Percentiles rank a stretch among this genome's conserved stretches.
Conservation (phyloP, 2,113 vertebrate species). For the Cyanocitta stelleri region DNA sequence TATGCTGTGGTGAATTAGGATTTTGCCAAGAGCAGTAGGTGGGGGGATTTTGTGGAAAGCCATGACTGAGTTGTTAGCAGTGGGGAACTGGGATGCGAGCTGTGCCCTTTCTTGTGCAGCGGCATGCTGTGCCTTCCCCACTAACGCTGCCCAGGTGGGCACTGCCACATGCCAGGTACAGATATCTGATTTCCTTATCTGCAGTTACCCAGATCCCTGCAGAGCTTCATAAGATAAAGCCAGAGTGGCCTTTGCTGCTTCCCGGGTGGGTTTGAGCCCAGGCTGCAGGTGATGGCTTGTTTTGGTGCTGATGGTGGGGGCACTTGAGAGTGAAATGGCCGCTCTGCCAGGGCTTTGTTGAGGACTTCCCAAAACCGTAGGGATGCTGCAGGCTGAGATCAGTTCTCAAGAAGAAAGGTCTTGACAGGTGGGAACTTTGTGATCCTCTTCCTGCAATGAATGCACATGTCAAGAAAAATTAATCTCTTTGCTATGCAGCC, state of each 20-base stretch:
- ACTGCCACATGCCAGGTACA: neutral
- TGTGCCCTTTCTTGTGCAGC: neutral
- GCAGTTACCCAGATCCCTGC: neutral
- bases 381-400: neutral
- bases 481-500: neutral
- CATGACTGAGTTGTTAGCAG: neutral
- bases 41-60: neutral
- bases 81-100: neutral
- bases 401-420: neutral
- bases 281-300: neutral
- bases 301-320: neutral
- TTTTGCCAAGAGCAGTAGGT: neutral
- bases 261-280: neutral
- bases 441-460: neutral
- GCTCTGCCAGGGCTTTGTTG: accelerated
- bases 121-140: accelerated
- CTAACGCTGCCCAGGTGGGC: neutral
- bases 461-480: neutral
- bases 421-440: neutral
- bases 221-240: neutral
- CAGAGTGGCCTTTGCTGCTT: neutral
- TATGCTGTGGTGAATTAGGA: neutral
- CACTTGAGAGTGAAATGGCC: accelerated
- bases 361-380: accelerated
- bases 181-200: neutral